Evolutionary conservation across 2,797 vertebrate species (phyloP).

Genomic region (Xiphorhynchus erythropygius): DNA sequence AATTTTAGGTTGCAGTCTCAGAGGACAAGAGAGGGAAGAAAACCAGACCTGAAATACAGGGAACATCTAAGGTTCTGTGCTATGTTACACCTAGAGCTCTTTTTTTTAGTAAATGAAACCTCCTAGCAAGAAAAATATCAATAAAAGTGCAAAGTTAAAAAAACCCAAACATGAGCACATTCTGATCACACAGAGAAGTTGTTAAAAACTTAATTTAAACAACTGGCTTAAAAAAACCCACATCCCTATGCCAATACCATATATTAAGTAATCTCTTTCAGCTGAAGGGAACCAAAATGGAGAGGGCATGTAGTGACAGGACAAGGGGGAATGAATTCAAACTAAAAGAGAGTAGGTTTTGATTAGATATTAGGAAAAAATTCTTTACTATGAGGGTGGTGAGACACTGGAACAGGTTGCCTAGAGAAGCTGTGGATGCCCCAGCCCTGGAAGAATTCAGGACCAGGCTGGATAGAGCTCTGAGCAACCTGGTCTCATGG

Average conservation of each 20-base stretch:
- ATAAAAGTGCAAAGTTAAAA: not conserved
- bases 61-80: not conserved
- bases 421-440: not conserved
- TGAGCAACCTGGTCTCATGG: not conserved
- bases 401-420: not conserved
- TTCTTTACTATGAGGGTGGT: not conserved
- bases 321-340: not conserved
- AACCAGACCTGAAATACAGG: not conserved
- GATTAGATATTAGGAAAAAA: not conserved
- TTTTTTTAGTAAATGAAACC: not conserved
- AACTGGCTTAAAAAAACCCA: not conserved
- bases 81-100: not conserved
- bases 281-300: not conserved
- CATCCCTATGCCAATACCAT: not conserved
- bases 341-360: not conserved
- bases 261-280: not conserved
- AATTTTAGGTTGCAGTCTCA: not conserved
- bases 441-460: not conserved
- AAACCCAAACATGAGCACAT: not conserved
- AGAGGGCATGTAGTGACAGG: not conserved
- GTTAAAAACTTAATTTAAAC: not conserved
- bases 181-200: not conserved
- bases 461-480: not conserved
- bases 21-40: not conserved
- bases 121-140: not conserved